These are phyloP conservation scores for Onychostoma macrolepis DNA, from an alignment of 2,113 vertebrate genomes.

Conservation along the genomic window DNA sequence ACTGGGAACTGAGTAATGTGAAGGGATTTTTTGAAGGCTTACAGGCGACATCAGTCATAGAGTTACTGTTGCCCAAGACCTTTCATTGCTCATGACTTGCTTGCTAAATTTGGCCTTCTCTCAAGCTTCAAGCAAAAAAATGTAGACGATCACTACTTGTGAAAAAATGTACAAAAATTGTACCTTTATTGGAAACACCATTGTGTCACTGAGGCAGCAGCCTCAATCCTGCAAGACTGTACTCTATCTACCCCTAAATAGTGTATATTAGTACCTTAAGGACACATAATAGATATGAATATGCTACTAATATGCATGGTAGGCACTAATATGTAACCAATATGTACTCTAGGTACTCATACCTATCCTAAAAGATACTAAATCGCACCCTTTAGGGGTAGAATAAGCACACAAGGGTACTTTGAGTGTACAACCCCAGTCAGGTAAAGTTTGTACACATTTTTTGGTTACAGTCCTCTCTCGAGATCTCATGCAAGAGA, in stretches of 20 bases:
- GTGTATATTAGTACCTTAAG: background rate
- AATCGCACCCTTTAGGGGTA: background rate
- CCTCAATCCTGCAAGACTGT: background rate
- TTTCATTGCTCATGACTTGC: background rate
- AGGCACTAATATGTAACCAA: background rate
- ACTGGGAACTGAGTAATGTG: conserved; percentile 18
- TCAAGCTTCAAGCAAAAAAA: background rate
- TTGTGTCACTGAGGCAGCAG: background rate
- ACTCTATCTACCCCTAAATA: background rate
- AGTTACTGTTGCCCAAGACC: conserved; percentile 16
- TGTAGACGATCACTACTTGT: background rate
- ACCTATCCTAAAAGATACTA: too few species aligned
- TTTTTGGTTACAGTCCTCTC: background rate
- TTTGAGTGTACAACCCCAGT: background rate
- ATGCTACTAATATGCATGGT: background rate
- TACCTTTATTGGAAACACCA: background rate
- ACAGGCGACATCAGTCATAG: background rate
- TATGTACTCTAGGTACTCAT: too few species aligned
- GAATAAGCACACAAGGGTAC: background rate
- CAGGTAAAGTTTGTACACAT: background rate
- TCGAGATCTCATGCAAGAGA: background rate
- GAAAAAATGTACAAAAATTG: background rate
- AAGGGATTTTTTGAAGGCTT: background rate
- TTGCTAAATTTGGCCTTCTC: background rate
- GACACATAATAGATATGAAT: background rate